Evolutionary conservation across 2,113 vertebrate genomes (phyloP), one percentile per base, ranked within the genome.

Genomic region (Equus przewalskii): DNA sequence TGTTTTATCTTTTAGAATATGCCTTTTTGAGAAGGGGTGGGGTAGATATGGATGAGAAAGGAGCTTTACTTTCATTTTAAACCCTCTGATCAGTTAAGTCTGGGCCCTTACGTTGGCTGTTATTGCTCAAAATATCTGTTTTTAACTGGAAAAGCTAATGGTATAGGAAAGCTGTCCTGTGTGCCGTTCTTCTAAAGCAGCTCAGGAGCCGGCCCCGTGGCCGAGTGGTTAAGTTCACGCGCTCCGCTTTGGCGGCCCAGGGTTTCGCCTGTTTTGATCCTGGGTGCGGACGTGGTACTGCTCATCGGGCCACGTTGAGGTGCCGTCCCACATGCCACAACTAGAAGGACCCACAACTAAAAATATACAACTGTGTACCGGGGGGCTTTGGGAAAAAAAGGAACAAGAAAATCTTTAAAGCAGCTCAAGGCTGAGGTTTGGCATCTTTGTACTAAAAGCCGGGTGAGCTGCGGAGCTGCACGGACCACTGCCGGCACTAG

Each of bases 381-480:
- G 36, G 36, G 36, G 36, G 36, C 36, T 41, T 41, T 41, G 36
- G 36, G 36, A 41, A 41, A 41, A 41, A 41, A 41, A 41, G 36
- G 36, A 41, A 41, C 36, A 41, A 41, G 36, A 41, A 41, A 41
- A 41, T 41, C 36, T 41, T 41, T 41, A 41, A 41, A 41, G 36
- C 36, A 41, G 36, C 36, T 41, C 1, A 44, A 56, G 67, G 24
- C 64, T 24, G n/a, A 13, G 24, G 6, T 26, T 72, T 62, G 89
- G 24, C 2, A 0, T 44, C 62, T 65, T 80, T 26, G 9, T 26
- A 56, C 6, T 44, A 33, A 80, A 60, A 86, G 36, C 46, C 36
- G 24, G n/a, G 14, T 4, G 46, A 28, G 16, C n/a, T 4, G 28
- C 36, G 85, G 30, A 62, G 4, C 75, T 3, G 0, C 0, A 5